Base-by-base conservation (phyloP, 1,140 invertebrate genomes). In the Kradibia gibbosae region DNA sequence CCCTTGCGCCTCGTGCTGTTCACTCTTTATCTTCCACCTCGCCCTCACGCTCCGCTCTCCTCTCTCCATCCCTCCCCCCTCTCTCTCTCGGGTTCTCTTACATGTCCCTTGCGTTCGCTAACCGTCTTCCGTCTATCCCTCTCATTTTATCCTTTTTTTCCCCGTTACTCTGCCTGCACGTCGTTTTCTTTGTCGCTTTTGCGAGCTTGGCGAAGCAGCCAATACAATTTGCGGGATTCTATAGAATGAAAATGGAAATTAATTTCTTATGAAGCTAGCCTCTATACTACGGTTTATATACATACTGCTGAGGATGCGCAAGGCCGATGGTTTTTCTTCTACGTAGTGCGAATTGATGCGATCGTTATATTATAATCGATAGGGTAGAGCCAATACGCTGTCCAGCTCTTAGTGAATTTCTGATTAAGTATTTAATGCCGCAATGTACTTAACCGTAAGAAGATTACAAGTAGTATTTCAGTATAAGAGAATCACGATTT, bases 351-450 rank as follows among this genome's bases (percentile, higher is more conserved):
- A 71, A 55, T 70, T 31, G 36, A 78, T 53, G 50, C 53, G 42
- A 72, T 80, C 53, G 34, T 7, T 78, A 15, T 25, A 22, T 48
- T 57, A 22, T 75, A 74, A 71, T 82, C 75, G 65, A 82, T 82
- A 71, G 74, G 39, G 17, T 82, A 82, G 71, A 77, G 10, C 28
- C 53, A 53, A 82, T 72, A 60, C 25, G n/a, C 25, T 13, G 34
- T 7, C 7, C 17, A 65, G 25, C n/a, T 62, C 39, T 31, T 50
- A n/a, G 80, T 36, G 10, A 76, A 81, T 57, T 55, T 70, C 11
- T 45, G 34, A 82, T 82, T 77, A 77, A 77, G 48, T 82, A 82
- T 82, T 72, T 77, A 77, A 10, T 3, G 55, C 25, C 62, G 45
- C 34, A 25, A n/a, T 31, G 1, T 57, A 36, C 62, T 77, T 72